Evolutionary conservation across 2,797 vertebrate species (phyloP).

Genomic region (Hozukius guyotensis): DNA sequence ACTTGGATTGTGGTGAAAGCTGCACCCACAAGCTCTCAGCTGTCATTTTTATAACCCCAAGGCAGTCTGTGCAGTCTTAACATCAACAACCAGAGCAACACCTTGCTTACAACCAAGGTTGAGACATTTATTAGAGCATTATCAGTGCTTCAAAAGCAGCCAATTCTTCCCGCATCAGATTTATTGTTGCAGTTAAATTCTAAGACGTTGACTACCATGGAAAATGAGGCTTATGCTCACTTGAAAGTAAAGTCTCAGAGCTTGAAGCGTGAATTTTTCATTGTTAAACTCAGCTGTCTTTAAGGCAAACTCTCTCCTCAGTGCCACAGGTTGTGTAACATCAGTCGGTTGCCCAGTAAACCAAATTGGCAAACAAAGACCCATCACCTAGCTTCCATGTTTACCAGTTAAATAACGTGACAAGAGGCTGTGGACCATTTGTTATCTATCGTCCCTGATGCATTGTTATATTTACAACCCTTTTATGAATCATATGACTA

Average conservation of each 20-base stretch:
- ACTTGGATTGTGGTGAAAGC: slow-evolving; percentile 13
- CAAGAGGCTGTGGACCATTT: slow-evolving; percentile 19
- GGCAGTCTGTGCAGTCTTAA: slow-evolving; percentile 11
- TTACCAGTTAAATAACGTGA: slow-evolving; percentile 51
- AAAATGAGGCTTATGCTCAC: slow-evolving; percentile 16
- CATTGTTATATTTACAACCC: slow-evolving; percentile 41
- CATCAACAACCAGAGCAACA: slow-evolving; percentile 16
- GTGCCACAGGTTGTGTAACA: slow-evolving; percentile 10
- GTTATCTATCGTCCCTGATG: slow-evolving; percentile 33
- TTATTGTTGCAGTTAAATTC: slow-evolving; percentile 5
- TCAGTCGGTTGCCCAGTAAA: slow-evolving; percentile 52
- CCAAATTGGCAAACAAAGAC: slow-evolving; percentile 58
- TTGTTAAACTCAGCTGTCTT: slow-evolving; percentile 14
- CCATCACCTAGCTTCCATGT: slow-evolving; percentile 54
- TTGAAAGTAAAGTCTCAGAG: slow-evolving; percentile 27
- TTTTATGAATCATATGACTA: slow-evolving; percentile 43
- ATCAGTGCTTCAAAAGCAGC: slow-evolving; percentile 10
- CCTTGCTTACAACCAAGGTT: slow-evolving; percentile 12
- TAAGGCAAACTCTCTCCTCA: neutral
- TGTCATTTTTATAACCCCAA: slow-evolving; percentile 35
- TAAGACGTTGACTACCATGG: slow-evolving; percentile 18
- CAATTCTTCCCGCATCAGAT: slow-evolving; percentile 20
- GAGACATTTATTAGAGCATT: slow-evolving; percentile 16
- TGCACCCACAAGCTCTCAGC: neutral
- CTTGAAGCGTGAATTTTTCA: slow-evolving; percentile 16